phyloP scores from a whole-genome alignment of 1,140 invertebrate species.

The Zaprionus gabonicus region DNA sequence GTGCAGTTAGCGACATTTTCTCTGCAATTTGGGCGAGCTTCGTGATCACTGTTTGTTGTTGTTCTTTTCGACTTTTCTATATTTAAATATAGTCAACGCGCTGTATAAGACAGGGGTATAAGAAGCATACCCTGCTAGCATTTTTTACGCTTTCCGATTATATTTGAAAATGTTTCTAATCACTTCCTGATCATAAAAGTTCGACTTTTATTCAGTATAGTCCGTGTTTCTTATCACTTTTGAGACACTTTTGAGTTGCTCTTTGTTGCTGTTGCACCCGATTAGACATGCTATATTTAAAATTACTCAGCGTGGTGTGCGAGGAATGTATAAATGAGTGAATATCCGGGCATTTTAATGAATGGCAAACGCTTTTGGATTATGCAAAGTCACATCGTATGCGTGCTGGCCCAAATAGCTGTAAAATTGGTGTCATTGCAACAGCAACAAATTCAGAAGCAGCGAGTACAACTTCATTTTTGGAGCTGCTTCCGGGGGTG shows the following conservation, averaged over 20 bases:
- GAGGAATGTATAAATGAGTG: background rate
- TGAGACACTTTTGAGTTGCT: background rate
- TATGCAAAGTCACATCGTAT: constrained; percentile 1
- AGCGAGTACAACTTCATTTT: constrained; percentile 28
- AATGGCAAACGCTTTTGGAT: background rate
- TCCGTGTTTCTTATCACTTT: background rate
- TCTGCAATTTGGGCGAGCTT: constrained; percentile 65
- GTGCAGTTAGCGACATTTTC: constrained; percentile 75
- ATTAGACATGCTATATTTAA: constrained; percentile 62
- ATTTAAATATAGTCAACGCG: constrained; percentile 73
- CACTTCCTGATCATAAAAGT: background rate
- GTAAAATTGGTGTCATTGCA: constrained; percentile 57
- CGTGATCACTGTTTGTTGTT: constrained; percentile 5
- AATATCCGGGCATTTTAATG: background rate
- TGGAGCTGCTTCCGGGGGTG: constrained; percentile 30
- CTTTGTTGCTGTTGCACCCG: constrained; percentile 17
- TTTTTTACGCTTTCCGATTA: background rate
- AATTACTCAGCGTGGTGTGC: constrained; percentile 67
- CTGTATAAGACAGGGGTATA: constrained; percentile 26
- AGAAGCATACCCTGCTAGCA: background rate
- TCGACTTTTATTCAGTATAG: background rate
- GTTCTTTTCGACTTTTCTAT: constrained; percentile 47
- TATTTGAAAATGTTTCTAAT: background rate
- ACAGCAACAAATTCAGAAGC: constrained; percentile 6
- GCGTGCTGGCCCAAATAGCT: constrained; percentile 7